Evolutionary conservation across 2,797 vertebrate species (phyloP).

Genomic region (Lithobates pipiens): DNA sequence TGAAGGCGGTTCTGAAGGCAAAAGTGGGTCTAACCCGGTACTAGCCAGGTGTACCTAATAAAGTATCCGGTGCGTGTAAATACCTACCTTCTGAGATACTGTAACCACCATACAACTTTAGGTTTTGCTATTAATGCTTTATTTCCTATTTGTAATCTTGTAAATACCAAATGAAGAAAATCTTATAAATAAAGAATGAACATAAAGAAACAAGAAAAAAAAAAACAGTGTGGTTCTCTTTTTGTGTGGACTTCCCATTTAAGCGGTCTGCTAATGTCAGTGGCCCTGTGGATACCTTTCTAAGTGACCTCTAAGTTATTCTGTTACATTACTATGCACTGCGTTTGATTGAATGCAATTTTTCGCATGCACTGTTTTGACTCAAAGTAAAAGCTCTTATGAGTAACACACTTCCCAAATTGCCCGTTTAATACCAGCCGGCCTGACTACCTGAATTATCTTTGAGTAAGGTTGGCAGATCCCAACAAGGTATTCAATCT

Average conservation of each 20-base stretch:
- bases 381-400: conserved; percentile 42
- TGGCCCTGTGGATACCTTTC: conserved; percentile 9
- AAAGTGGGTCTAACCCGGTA: no score
- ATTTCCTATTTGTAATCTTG: no score
- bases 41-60: no score
- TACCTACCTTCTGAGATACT: no score
- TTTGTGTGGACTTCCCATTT: not conserved
- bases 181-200: no score
- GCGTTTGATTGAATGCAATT: conserved; percentile 19
- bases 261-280: not conserved
- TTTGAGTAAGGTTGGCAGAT: conserved; percentile 56
- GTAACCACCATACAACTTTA: no score
- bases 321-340: conserved; percentile 27
- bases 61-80: no score
- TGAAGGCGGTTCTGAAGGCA: no score
- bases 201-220: no score
- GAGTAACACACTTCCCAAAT: conserved; percentile 51
- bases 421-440: conserved; percentile 53
- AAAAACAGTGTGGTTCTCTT: no score
- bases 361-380: conserved; percentile 29
- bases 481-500: conserved; percentile 55
- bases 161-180: no score
- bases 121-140: no score
- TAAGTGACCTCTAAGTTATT: conserved; percentile 39
- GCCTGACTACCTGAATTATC: conserved; percentile 57